phyloP scores from a whole-genome alignment of 2,888 invertebrate species.

The Hypena proboscidalis region DNA sequence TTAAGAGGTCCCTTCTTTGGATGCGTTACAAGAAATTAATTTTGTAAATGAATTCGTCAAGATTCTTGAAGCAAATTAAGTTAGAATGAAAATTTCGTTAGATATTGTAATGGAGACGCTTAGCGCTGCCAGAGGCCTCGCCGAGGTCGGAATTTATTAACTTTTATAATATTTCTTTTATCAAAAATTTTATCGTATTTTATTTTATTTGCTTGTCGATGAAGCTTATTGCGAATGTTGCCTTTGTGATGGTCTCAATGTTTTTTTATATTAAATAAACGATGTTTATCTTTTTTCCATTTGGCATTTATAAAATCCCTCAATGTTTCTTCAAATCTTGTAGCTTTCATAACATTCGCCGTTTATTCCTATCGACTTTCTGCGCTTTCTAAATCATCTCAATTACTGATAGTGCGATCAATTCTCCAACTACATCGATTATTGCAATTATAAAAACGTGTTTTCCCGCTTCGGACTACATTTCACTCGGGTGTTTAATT shows the following conservation, averaged over 20 bases:
- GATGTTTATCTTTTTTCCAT: not conserved
- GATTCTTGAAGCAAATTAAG: slow-evolving; percentile 57
- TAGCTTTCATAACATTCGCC: slow-evolving; percentile 7
- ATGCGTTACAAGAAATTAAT: slow-evolving; percentile 58
- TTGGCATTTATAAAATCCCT: not conserved
- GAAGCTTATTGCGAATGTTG: slow-evolving; percentile 26
- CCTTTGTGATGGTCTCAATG: slow-evolving; percentile 24
- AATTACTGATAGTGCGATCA: slow-evolving; percentile 17
- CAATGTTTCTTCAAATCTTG: not conserved
- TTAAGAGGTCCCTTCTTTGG: slow-evolving; percentile 54
- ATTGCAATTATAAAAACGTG: slow-evolving; percentile 42
- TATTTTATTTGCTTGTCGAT: slow-evolving; percentile 21
- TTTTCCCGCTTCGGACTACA: slow-evolving; percentile 22
- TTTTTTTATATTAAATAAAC: slow-evolving; percentile 17
- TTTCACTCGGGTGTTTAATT: slow-evolving; percentile 33
- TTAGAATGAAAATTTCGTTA: slow-evolving; percentile 51
- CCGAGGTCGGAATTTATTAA: slow-evolving; percentile 36
- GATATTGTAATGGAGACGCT: slow-evolving; percentile 44
- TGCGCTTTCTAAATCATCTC: slow-evolving; percentile 36
- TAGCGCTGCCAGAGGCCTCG: slow-evolving; percentile 32
- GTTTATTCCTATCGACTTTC: slow-evolving; percentile 27
- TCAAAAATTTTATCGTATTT: slow-evolving; percentile 27
- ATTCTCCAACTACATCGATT: slow-evolving; percentile 36
- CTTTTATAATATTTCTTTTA: slow-evolving; percentile 31
- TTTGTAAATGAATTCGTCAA: slow-evolving; percentile 65